Base-by-base conservation (phyloP, 2,888 invertebrate species). In the Dryomyza anilis region DNA sequence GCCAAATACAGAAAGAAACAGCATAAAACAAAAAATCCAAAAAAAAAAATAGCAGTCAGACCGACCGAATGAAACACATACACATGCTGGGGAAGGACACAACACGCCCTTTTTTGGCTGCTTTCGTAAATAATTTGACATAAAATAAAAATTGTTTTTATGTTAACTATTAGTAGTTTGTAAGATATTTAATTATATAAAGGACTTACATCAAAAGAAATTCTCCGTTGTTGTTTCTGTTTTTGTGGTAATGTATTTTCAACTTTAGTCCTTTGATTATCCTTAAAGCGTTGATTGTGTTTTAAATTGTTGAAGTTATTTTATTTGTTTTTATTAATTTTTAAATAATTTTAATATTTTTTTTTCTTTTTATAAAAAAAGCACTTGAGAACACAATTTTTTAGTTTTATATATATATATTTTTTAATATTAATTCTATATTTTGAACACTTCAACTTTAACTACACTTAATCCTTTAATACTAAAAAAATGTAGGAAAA, bases 21-120 rank as follows among this genome's bases (percentile, higher is more conserved):
- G 29, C n/a, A 46, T 7, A 25, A 55, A 21, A 6, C 60, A 46
- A 56, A 45, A 50, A 8, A 57, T 29, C 19, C 23, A 29, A 1
- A 52, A 12, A 36, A 4, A 63, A n/a, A n/a, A n/a, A n/a, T n/a
- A n/a, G n/a, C n/a, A n/a, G n/a, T n/a, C n/a, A n/a, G n/a, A n/a
- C n/a, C n/a, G n/a, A 60, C 64, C 58, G 56, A 57, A 33, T 21
- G 43, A 55, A 50, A 53, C 48, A 30, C 56, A 45, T 27, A 52
- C 12, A 68, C 69, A 70, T 48, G 64, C 64, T 64, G 52, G 59
- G 46, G 52, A 67, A 56, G 64, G 27, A 50, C 52, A 63, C 50
- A 57, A 69, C 65, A 69, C 67, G 69, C 67, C 69, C 67, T 69
- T 67, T n/a, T n/a, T 67, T 61, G 67, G 61, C 53, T n/a, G 58